Evolutionary conservation across 2,888 invertebrate genomes (phyloP), one percentile per base, ranked within the genome.

Genomic region (Norana najaformis): DNA sequence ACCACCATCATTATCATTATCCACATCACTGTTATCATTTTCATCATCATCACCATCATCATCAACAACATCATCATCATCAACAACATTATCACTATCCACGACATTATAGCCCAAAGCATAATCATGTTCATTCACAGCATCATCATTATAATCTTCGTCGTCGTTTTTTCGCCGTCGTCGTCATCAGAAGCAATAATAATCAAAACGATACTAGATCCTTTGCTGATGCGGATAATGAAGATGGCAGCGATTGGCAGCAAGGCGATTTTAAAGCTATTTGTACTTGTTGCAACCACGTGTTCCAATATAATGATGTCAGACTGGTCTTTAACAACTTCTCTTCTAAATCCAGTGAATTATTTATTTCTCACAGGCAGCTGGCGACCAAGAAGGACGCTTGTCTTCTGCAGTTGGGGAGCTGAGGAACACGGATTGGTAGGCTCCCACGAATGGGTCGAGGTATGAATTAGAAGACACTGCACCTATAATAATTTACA

Each of bases 361-460:
- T 11, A 69, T 69, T 16, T 69, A 16, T 69, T 69, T 69, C 36
- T 90, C 38, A 85, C 47, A 34, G 35, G 38, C 92, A 91, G 92
- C 23, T 95, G 95, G 95, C 92, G 93, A 83, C 95, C 95, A 23
- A 92, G 94, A 34, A 91, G 95, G 69, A 94, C 95, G 3, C 92
- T 95, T 41, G 93, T 95, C 89, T 95, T 95, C 92, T 93, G 94
- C 90, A 94, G 94, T 41, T 95, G 95, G 95, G 95, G 95, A 88
- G 95, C 94, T 14, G 95, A 95, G 91, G 95, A 95, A 91, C 94
- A 93, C 90, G 94, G 94, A 11, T 92, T 95, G 37, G 93, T 95
- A 88, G 95, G 95, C 4, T 95, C 95, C 20, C 93, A 93, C 0
- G 95, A 95, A 92, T 95, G 94, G 93, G 93, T 95, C 11, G 95